phyloP scores from a whole-genome alignment of 2,888 invertebrate genomes.

The Chirona hameri region DNA sequence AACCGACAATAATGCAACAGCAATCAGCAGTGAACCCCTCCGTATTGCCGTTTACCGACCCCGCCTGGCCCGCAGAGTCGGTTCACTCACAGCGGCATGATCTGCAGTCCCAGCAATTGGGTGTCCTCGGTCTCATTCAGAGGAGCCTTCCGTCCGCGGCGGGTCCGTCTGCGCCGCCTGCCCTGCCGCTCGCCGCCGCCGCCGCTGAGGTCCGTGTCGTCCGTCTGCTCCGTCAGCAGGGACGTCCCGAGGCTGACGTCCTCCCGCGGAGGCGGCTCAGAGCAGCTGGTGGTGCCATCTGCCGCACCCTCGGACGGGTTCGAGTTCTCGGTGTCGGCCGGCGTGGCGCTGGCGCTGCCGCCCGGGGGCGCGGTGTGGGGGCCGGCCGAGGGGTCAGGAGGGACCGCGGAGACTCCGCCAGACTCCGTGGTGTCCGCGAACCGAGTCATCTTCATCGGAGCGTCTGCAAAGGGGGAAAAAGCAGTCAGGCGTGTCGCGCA shows the following conservation, averaged over 20 bases:
- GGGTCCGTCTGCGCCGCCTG: neutral
- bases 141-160: neutral
- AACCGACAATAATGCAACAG: no score
- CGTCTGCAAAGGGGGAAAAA: neutral
- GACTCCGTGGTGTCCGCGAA: conserved; percentile 1
- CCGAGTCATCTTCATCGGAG: neutral
- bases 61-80: no score
- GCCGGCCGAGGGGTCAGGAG: neutral
- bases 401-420: neutral
- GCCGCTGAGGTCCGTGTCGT: neutral
- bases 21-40: no score
- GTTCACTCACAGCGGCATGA: conserved; percentile 23
- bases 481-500: neutral
- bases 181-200: no score
- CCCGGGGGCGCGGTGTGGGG: neutral
- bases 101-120: neutral
- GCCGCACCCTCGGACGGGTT: neutral
- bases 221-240: conserved; percentile 32
- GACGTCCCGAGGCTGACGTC: conserved; percentile 34
- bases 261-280: conserved; percentile 32
- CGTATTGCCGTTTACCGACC: no score
- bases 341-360: neutral
- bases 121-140: neutral
- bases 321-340: conserved; percentile 7
- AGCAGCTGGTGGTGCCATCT: conserved; percentile 32